Base-by-base conservation (phyloP, 2,113 vertebrate genomes). In the Heloderma charlesbogerti region DNA sequence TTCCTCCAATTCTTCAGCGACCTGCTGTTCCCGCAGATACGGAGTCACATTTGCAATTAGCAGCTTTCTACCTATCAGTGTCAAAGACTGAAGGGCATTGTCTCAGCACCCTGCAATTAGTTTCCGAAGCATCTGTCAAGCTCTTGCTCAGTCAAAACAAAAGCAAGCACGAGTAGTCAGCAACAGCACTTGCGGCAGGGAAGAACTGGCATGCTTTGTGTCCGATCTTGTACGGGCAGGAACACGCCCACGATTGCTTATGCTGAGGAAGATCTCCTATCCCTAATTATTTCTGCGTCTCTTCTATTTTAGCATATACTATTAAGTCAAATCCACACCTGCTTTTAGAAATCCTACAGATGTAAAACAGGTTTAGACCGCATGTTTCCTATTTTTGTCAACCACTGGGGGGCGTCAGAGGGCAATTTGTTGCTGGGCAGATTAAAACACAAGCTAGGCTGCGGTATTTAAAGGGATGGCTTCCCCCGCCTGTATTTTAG, bases 381-480 rank as follows among this genome's bases (percentile, higher is more conserved):
- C 10, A 74, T 7, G 6, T 67, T 69, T 88, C 43, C 69, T 37
- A 81, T 94, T 94, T 90, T 87, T 60, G 8, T 92, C 2, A 1
- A 89, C 94, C 96, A 84, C 93, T 88, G 93, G 96, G 94, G 94
- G 94, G 95, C 89, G 91, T 74, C 87, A 94, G 86, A 94, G 91
- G 82, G 91, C 79, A 22, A 92, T 80, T 78, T 91, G 95, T 95
- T 96, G 95, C 95, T 93, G 93, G 92, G 93, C 93, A 91, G 94
- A 95, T 91, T 93, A 45, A 37, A 79, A 79, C 51, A 79, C 60
- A n/a, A 86, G 10, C 31, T 1, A 37, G 83, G 60, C 84, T 22
- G 71, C 82, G n/a, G 45, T 29, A 51, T 83, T 93, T 91, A 66
- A 95, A 95, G 82, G 15, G 81, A 37, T 27, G 57, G 2, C 29